Base-by-base conservation (phyloP, 2,888 invertebrate species). In the Leptinotarsa haldemani region DNA sequence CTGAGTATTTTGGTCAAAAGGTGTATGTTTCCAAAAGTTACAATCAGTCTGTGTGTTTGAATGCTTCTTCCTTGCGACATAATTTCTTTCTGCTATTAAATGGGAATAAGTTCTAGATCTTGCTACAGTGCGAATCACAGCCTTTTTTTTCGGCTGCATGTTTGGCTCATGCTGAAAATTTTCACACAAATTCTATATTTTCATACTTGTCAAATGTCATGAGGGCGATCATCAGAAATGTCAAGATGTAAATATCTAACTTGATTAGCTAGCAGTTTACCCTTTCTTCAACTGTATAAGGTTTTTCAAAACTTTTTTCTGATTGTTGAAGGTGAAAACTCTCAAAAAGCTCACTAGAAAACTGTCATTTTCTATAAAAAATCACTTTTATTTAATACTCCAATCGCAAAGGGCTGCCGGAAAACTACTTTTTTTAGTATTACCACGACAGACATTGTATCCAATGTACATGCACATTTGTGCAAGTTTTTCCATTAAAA, bases 101-200 rank as follows among this genome's bases (percentile, higher is more conserved):
- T 46, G 67, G 52, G 64, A 61, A n/a, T 61, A 61, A n/a, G 61
- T 61, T 61, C 40, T 61, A n/a, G 61, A 61, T 61, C 61, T 61
- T 40, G 16, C 40, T 30, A 61, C 30, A 30, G 61, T 61, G 7
- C 15, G 30, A 12, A 20, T 40, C 16, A 61, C 61, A 61, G 61
- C 40, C 18, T n/a, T 25, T 61, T 18, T 61, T 16, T 25, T 40
- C 5, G 61, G 61, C 61, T 61, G 61, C 61, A 61, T 61, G 25
- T 40, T 30, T 61, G n/a, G n/a, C 16, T 61, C 61, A 61, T 61
- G 61, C 61, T 61, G 61, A 40, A 61, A 61, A 18, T 61, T 61
- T 30, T 61, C 16, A 30, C 16, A 58, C 61, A 61, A n/a, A 61
- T 61, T 61, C 30, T n/a, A 40, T 16, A 30, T 40, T 16, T 30